Evolutionary conservation across 53 echinoderm and acorn worm species (phyloP).

Genomic region (Actinopyga echinites): DNA sequence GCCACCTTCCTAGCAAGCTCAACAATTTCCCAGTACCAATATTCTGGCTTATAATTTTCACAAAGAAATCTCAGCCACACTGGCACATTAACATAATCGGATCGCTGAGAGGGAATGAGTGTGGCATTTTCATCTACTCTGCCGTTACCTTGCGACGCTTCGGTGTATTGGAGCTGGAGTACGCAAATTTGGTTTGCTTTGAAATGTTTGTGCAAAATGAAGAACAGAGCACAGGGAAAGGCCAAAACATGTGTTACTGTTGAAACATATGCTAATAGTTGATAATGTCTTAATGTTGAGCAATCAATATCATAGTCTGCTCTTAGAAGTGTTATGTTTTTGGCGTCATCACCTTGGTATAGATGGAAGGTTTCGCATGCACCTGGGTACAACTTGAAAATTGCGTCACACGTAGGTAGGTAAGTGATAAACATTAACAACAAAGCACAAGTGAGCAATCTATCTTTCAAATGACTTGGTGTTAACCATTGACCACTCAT

Average conservation of each 20-base stretch:
- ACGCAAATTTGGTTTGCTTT: neutral
- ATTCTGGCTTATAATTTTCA: too few species aligned
- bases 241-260: neutral
- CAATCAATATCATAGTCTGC: conserved; percentile 17
- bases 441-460: neutral
- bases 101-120: too few species aligned
- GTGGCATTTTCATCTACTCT: too few species aligned
- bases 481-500: neutral
- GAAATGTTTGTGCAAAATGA: neutral
- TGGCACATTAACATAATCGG: too few species aligned
- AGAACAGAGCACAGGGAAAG: neutral
- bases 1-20: too few species aligned
- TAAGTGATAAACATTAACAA: conserved; percentile 21
- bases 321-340: neutral
- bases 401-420: conserved; percentile 16
- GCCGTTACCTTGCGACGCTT: too few species aligned
- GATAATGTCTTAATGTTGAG: neutral
- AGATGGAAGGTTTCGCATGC: conserved; percentile 3
- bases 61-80: too few species aligned
- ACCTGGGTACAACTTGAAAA: conserved; percentile 3
- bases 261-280: neutral
- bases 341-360: neutral
- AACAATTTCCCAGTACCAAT: too few species aligned
- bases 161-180: too few species aligned
- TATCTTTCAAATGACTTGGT: neutral